Evolutionary conservation across 2,888 invertebrate genomes (phyloP).

Genomic region (Leptinotarsa rubiginosa): DNA sequence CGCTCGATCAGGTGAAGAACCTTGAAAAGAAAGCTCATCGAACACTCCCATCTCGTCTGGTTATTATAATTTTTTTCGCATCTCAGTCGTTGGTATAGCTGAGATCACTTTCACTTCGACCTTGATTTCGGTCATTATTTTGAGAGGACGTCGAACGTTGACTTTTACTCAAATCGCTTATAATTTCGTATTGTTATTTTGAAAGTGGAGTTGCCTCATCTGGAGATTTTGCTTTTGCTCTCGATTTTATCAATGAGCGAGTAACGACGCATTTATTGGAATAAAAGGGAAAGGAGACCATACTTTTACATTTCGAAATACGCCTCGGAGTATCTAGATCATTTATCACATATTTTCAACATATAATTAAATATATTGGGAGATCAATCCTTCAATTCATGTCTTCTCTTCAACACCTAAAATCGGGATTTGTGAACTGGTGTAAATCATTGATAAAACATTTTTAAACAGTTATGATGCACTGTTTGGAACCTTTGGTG

Average conservation of each 20-base stretch:
- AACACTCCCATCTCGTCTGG: slow-evolving; percentile 34
- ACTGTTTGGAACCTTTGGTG: no score
- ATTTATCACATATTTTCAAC: background rate
- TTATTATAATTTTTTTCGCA: slow-evolving; percentile 17
- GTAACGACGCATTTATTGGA: background rate
- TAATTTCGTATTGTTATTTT: slow-evolving; percentile 13
- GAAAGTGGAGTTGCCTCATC: slow-evolving; percentile 10
- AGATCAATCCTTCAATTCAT: no score
- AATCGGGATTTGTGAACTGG: no score
- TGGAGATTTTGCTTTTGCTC: slow-evolving; percentile 18
- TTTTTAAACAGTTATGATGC: no score
- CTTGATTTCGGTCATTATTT: slow-evolving; percentile 40
- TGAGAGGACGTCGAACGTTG: slow-evolving; percentile 17
- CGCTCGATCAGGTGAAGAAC: slow-evolving; percentile 43
- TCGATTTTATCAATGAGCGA: slow-evolving; percentile 10
- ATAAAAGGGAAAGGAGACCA: slow-evolving; percentile 6
- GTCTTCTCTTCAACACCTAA: no score
- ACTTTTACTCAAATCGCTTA: slow-evolving; percentile 21
- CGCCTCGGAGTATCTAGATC: background rate
- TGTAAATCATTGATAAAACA: no score
- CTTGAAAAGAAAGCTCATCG: slow-evolving; percentile 51
- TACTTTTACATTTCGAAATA: background rate
- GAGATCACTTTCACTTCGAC: slow-evolving; percentile 48
- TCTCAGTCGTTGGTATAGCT: slow-evolving; percentile 19
- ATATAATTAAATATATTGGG: no score